Evolutionary conservation across 2,113 vertebrate species (phyloP), one percentile per base, ranked within the genome.

Genomic region (Odocoileus hemionus): DNA sequence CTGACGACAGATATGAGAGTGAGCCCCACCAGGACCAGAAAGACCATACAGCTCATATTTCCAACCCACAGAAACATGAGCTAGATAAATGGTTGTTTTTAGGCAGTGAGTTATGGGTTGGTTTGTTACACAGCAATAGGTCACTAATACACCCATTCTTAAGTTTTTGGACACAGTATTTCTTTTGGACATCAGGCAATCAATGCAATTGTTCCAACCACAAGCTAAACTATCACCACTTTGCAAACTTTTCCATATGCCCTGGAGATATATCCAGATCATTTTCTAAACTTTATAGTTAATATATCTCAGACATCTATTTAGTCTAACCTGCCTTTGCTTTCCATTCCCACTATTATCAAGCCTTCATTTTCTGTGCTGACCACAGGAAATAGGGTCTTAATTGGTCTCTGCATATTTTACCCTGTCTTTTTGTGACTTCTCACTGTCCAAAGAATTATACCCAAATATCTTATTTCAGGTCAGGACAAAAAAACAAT

Each of bases 121-220:
- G 58, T 91, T 96, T 95, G 64, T 93, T 94, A 96, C 47, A 33
- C 14, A 89, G 83, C 26, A 58, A 88, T 74, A 79, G 43, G 82
- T 93, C 92, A 76, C 58, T 33, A 70, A 86, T 82, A 82, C 3
- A 80, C 15, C 33, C 39, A 45, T 39, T 13, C 45, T 83, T 83
- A 84, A 57, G 85, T 33, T 93, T 80, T 87, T 28, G 50, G 28
- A 54, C 4, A 78, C 43, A 30, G 8, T 78, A 6, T 78, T 78
- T 90, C 19, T 76, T 96, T 70, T 92, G 54, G 78, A 78, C 45
- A 91, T 52, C 61, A 93, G 33, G 2, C 36, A 95, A 47, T 54
- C 25, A 52, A 15, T 60, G 28, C 36, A 39, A 5, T 43, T 79
- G 4, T 79, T 93, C 16, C 76, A 85, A 6, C 39, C 23, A 80